Evolutionary conservation across 1,140 invertebrate genomes (phyloP), one percentile per base, ranked within the genome.

Genomic region (Magallana gigas): DNA sequence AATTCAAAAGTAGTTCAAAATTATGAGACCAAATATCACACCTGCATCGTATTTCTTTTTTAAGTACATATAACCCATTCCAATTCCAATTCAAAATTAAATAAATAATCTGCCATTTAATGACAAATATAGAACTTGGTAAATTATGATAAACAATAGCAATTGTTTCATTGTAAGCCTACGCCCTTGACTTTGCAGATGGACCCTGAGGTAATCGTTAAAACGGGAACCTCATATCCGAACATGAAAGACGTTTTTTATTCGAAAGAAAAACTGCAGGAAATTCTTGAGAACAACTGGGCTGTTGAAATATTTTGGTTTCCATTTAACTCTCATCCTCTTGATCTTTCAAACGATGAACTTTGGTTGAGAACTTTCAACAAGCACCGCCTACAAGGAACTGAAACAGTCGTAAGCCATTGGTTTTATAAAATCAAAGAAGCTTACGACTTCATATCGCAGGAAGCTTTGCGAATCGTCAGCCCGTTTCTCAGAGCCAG

Each of bases 251-350:
- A 87, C 18, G 6, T 87, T n/a, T 87, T 83, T 57, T 87, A 83
- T 29, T 68, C 83, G 64, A 16, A 60, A 9, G 86, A 56, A 23
- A 87, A 83, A 5, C 83, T 87, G 36, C 64, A 87, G 48, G 18
- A 23, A 23, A 29, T 87, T 29, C 48, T 81, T 4, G 86, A 87
- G 11, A 58, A 68, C 12, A 87, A 87, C 59, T 83, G 81, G 86
- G 83, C 86, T 4, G 76, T 81, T 8, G 57, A 87, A 60, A 87
- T 87, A 8, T 87, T 87, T 23, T 87, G 86, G 86, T 87, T 87
- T 11, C 86, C 86, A 5, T 87, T 68, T 60, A 87, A 87, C 18
- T 87, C 86, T 87, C 7, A 57, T 59, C 36, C n/a, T 83, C 36
- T 36, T 23, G 60, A 87, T 16, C 86, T 81, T 48, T 83, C 83